A percentile compares a stretch with the other conserved stretches of the same genome.
Conservation (phyloP, 2,797 vertebrate species). For the Rhabdomys pumilio region DNA sequence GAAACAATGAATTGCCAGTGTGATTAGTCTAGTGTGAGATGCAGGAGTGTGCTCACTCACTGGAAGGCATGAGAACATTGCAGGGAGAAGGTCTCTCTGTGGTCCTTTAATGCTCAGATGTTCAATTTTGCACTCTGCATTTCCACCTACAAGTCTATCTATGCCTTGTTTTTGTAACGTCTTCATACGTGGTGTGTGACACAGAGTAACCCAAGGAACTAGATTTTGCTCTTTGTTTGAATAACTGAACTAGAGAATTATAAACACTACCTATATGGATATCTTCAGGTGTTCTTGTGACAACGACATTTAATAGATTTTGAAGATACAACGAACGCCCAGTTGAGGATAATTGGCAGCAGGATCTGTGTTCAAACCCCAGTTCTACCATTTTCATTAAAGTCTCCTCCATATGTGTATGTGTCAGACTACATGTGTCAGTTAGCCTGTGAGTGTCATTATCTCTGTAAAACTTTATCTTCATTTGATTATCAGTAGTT, state of each 20-base stretch:
- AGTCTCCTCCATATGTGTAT: not conserved
- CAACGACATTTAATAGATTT: slow-evolving; percentile 27
- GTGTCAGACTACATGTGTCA: not conserved
- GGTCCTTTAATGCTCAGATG: slow-evolving; percentile 1
- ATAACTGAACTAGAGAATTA: not conserved
- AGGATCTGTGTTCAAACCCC: not conserved
- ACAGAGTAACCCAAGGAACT: not conserved
- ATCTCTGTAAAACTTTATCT: not conserved
- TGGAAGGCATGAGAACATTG: not conserved
- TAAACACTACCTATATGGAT: not conserved
- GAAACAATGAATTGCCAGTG: not conserved
- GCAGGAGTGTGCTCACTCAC: not conserved
- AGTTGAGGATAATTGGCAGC: not conserved
- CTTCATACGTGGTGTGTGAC: not conserved
- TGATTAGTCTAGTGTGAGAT: not conserved
- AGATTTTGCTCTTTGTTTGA: slow-evolving; percentile 56
- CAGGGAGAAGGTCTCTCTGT: not conserved
- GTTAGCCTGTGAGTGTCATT: not conserved
- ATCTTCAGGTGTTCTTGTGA: slow-evolving; percentile 8
- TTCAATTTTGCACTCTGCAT: slow-evolving; percentile 1
- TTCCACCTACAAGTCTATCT: not conserved
- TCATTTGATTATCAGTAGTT: not conserved
- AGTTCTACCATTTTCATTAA: not conserved
- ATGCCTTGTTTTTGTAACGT: not conserved
- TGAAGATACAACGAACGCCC: not conserved